Evolutionary conservation across 2,797 vertebrate species (phyloP).

Genomic region (Catostomus latipinnis): DNA sequence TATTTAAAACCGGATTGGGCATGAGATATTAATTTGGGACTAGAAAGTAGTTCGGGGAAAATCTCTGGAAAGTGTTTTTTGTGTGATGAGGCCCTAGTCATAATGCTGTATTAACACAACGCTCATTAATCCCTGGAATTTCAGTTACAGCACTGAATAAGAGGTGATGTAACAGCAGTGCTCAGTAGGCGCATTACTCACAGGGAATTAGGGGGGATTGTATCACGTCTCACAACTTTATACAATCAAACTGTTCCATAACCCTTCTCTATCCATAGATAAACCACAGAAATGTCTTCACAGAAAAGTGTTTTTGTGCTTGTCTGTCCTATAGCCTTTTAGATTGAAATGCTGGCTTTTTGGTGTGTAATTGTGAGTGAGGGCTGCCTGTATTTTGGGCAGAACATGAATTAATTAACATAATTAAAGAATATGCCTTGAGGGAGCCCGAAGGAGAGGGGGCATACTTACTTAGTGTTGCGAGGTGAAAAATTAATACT

Average conservation of each 20-base stretch:
- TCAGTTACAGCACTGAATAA: conserved; percentile 43
- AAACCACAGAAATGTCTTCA: conserved; percentile 21
- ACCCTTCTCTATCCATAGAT: conserved; percentile 6
- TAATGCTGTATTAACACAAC: conserved; percentile 48
- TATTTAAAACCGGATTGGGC: conserved; percentile 1
- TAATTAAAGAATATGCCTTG: conserved; percentile 63
- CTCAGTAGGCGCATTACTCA: conserved; percentile 42
- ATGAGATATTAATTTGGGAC: conserved; percentile 11
- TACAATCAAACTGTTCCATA: background rate
- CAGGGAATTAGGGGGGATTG: conserved; percentile 50
- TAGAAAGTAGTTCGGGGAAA: background rate
- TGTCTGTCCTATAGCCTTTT: conserved; percentile 7
- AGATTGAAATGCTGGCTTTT: conserved; percentile 44
- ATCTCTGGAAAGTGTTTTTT: conserved; percentile 27
- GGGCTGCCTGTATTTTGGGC: conserved; percentile 54
- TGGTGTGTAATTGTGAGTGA: conserved; percentile 43
- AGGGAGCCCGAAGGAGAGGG: conserved; percentile 52
- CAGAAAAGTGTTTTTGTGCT: conserved; percentile 63
- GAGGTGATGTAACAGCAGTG: conserved; percentile 44
- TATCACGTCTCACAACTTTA: conserved; percentile 31
- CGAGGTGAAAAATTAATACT: conserved; percentile 17
- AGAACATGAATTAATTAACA: conserved; percentile 65
- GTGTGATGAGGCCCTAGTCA: conserved; percentile 22
- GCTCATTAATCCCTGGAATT: conserved; percentile 49
- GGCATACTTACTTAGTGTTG: conserved; percentile 51